Percentiles rank a stretch among this genome's conserved stretches.
Conservation (phyloP, 2,888 invertebrate species). For the Troides oblongomaculatus region DNA sequence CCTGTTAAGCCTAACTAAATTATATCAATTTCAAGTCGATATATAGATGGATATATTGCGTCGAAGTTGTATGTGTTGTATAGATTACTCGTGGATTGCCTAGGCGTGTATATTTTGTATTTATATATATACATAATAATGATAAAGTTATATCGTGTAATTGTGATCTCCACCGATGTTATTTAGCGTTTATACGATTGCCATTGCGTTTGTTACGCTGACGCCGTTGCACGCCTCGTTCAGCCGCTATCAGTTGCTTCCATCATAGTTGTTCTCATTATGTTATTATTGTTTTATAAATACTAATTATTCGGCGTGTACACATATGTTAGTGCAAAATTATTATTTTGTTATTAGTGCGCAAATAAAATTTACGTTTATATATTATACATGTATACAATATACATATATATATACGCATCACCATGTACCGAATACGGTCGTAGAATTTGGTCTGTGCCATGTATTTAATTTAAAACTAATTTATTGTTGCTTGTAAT, state of each 20-base stretch:
- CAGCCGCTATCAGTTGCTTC: slow-evolving; percentile 70
- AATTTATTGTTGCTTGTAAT: slow-evolving; percentile 66
- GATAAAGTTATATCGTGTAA: slow-evolving; percentile 71
- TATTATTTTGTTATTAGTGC: slow-evolving; percentile 61
- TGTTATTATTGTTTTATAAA: slow-evolving; percentile 60
- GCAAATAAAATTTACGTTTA: slow-evolving; percentile 44
- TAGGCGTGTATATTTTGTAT: slow-evolving; percentile 75
- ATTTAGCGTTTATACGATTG: slow-evolving; percentile 76
- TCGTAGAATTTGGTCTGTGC: slow-evolving; percentile 73
- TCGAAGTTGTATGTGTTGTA: slow-evolving; percentile 71
- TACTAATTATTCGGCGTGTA: slow-evolving; percentile 58
- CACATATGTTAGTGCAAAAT: slow-evolving; percentile 53
- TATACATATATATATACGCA: slow-evolving; percentile 44
- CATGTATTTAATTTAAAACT: slow-evolving; percentile 75
- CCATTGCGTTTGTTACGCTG: slow-evolving; percentile 72
- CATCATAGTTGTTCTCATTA: slow-evolving; percentile 67
- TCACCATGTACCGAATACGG: slow-evolving; percentile 69
- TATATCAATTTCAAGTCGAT: slow-evolving; percentile 75
- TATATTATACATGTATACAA: slow-evolving; percentile 29
- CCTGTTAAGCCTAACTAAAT: slow-evolving; percentile 62
- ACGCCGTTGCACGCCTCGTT: slow-evolving; percentile 59
- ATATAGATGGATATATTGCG: slow-evolving; percentile 73
- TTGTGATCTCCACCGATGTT: slow-evolving; percentile 81
- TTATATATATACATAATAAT: slow-evolving; percentile 52
- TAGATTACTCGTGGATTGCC: slow-evolving; percentile 54